A percentile compares a stretch with the other conserved stretches of the same genome.
phyloP scores from a whole-genome alignment of 2,888 invertebrate species.

The Glaucopsyche alexis region DNA sequence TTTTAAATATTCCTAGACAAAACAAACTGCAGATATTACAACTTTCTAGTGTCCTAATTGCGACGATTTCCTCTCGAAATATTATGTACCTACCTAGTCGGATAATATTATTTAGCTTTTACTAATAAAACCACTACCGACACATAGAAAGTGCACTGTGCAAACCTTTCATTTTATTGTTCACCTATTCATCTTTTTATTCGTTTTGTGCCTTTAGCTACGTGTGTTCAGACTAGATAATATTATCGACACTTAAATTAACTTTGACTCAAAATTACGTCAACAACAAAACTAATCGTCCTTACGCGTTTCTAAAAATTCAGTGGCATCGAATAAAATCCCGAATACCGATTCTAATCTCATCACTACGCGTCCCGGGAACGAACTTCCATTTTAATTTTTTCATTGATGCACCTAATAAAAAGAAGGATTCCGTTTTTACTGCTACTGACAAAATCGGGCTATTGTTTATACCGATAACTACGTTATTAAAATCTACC shows the following conservation, averaged over 20 bases:
- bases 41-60: neutral
- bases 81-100: neutral
- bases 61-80: neutral
- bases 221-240: neutral
- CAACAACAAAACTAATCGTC: neutral
- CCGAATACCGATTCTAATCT: neutral
- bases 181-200: neutral
- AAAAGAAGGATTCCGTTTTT: no score
- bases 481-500: no score
- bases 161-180: neutral
- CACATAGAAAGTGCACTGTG: neutral
- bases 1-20: neutral
- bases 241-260: neutral
- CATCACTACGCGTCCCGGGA: slow-evolving; percentile 3
- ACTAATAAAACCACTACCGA: neutral
- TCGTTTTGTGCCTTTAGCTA: neutral
- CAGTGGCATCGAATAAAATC: neutral
- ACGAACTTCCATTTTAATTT: neutral
- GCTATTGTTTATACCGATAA: no score
- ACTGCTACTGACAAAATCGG: no score
- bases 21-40: neutral
- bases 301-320: neutral
- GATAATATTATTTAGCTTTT: no score
- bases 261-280: neutral
- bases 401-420: no score